phyloP scores from a whole-genome alignment of 2,888 invertebrate species.

The Sphecodes monilicornis region DNA sequence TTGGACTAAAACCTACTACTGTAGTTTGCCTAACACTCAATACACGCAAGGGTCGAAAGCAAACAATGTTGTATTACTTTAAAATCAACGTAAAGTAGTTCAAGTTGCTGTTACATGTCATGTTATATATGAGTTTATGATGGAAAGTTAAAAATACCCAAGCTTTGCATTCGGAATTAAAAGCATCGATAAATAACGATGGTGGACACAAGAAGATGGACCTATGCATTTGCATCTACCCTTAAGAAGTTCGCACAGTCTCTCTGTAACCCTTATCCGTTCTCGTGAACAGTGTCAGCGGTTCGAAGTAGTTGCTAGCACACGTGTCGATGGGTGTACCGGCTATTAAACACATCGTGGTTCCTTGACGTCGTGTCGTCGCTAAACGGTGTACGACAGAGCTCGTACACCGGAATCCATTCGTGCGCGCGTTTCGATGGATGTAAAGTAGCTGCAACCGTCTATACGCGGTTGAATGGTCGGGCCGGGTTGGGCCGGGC shows the following conservation, averaged over 20 bases:
- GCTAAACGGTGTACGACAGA: constrained; percentile 42
- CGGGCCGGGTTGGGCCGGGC: background rate
- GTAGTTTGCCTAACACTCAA: too few relatives aligned
- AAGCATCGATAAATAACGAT: too few relatives aligned
- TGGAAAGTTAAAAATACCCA: too few relatives aligned
- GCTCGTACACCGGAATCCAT: constrained; percentile 36
- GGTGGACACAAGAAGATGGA: background rate
- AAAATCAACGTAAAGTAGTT: too few relatives aligned
- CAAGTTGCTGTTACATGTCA: too few relatives aligned
- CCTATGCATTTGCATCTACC: background rate
- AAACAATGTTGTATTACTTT: too few relatives aligned
- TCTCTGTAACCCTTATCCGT: background rate
- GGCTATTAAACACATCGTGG: constrained; percentile 36
- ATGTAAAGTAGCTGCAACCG: constrained; percentile 51
- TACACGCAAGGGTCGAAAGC: too few relatives aligned
- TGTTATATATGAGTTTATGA: too few relatives aligned
- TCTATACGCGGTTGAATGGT: constrained; percentile 35
- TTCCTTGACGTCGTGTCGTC: constrained; percentile 22
- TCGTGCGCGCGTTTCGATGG: constrained; percentile 53
- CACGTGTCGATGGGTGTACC: constrained; percentile 35
- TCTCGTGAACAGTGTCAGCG: background rate
- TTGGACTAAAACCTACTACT: too few relatives aligned
- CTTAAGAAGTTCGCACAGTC: background rate
- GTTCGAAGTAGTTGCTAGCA: constrained; percentile 3
- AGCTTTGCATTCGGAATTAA: too few relatives aligned